Percentiles rank a stretch among this genome's conserved stretches.
phyloP scores from a whole-genome alignment of 2,888 invertebrate genomes.

The Nemotelus pantherinus region DNA sequence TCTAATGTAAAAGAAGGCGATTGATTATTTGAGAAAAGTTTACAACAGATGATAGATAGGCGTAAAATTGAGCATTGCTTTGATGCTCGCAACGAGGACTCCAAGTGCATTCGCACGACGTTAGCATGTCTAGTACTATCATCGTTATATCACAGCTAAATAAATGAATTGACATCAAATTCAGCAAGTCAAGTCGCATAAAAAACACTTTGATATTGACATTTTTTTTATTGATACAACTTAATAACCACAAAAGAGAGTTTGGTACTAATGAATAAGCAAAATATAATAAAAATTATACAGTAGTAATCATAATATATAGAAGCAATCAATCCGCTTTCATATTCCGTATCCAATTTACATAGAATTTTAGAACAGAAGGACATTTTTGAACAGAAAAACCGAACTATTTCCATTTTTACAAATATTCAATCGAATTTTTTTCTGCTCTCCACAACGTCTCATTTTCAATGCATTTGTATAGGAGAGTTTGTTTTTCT shows the following conservation, averaged over 20 bases:
- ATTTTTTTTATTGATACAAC: slow-evolving; percentile 42
- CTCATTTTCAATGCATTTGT: not conserved
- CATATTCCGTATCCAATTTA: slow-evolving; percentile 22
- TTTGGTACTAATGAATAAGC: slow-evolving; percentile 34
- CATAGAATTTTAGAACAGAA: slow-evolving; percentile 34
- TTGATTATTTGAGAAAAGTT: too few relatives aligned
- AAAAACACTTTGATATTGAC: slow-evolving; percentile 17
- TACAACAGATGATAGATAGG: too few relatives aligned
- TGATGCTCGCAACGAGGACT: too few relatives aligned
- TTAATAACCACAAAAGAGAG: slow-evolving; percentile 39
- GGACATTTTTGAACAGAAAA: slow-evolving; percentile 16
- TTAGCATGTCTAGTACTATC: too few relatives aligned
- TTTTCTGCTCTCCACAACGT: slow-evolving; percentile 4
- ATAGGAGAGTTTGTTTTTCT: not conserved
- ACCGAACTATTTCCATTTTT: slow-evolving; percentile 14
- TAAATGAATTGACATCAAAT: too few relatives aligned
- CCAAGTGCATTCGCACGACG: too few relatives aligned
- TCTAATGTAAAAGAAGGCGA: too few relatives aligned
- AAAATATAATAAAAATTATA: slow-evolving; percentile 42
- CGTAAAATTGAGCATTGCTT: too few relatives aligned
- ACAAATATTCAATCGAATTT: slow-evolving; percentile 33
- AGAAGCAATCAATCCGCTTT: slow-evolving; percentile 28
- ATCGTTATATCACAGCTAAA: too few relatives aligned
- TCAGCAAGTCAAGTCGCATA: too few relatives aligned
- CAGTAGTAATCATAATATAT: slow-evolving; percentile 22